These are phyloP conservation scores for Danio albolineatus DNA, from an alignment of 2,797 vertebrate species.

Conservation along the genomic window DNA sequence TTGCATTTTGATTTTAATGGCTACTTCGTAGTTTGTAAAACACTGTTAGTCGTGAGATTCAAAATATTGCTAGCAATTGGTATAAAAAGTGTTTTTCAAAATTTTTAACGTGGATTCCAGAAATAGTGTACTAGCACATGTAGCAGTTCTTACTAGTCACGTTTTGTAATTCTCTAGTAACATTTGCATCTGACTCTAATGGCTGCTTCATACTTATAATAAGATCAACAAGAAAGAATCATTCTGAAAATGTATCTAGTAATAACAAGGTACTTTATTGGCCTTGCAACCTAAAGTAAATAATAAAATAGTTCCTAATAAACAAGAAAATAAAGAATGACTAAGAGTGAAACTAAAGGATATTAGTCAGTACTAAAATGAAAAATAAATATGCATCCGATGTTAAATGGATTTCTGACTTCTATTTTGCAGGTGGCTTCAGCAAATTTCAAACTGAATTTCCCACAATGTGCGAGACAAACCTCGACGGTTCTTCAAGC, in stretches of 20 bases:
- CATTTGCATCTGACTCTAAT: neutral
- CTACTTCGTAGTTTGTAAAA: too few relatives aligned
- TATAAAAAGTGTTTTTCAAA: neutral
- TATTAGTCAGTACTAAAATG: neutral
- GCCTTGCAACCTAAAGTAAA: neutral
- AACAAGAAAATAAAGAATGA: neutral
- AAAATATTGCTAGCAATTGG: neutral
- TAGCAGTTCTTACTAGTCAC: neutral
- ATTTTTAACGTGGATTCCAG: too few relatives aligned
- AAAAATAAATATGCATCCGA: neutral
- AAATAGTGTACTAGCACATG: neutral
- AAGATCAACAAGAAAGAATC: neutral
- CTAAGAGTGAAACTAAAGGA: neutral
- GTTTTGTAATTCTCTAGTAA: neutral
- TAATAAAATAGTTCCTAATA: neutral
- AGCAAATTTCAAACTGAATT: constrained; percentile 95
- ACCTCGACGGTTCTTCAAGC: constrained; percentile 90
- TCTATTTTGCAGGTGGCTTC: constrained; percentile 87
- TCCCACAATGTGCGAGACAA: constrained; percentile 94
- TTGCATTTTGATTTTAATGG: too few relatives aligned
- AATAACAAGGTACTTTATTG: neutral
- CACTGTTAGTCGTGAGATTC: too few relatives aligned
- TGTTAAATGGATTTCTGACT: neutral
- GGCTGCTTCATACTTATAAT: neutral
- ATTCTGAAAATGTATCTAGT: neutral